Evolutionary conservation across 2,113 vertebrate species (phyloP).

Genomic region (Gambusia affinis): DNA sequence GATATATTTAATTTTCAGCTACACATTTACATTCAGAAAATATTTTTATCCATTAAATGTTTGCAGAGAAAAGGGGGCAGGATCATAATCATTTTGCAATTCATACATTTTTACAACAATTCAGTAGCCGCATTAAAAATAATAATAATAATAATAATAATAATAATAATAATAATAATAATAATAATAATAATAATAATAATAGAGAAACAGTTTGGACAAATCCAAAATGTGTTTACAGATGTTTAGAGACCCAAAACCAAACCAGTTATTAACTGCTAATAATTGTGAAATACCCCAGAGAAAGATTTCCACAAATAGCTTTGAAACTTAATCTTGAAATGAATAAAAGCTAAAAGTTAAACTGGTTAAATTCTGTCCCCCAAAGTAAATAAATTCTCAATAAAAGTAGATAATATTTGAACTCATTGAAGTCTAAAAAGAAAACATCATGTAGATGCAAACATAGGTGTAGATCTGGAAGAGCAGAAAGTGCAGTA

Average conservation of each 20-base stretch:
- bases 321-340: conserved; percentile 78
- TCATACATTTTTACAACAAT: conserved; percentile 49
- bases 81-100: conserved; percentile 55
- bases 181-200: conserved; percentile 16
- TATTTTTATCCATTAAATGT: conserved; percentile 42
- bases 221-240: conserved; percentile 67
- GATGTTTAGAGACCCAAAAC: conserved; percentile 71
- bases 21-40: conserved; percentile 35
- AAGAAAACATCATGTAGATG: conserved; percentile 9
- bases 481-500: conserved; percentile 11
- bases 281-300: conserved; percentile 72
- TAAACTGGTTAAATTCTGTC: conserved; percentile 48
- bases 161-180: background rate
- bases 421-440: conserved; percentile 42
- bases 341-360: conserved; percentile 71
- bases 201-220: conserved; percentile 35
- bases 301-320: conserved; percentile 76
- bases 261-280: conserved; percentile 56
- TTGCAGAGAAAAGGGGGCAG: conserved; percentile 52
- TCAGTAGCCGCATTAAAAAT: conserved; percentile 1
- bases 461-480: conserved; percentile 27
- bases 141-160: conserved; percentile 19
- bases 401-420: conserved; percentile 25
- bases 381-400: conserved; percentile 53
- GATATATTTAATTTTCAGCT: conserved; percentile 44